Evolutionary conservation across 1,140 invertebrate genomes (phyloP), one percentile per base, ranked within the genome.

Genomic region (Halesus radiatus): DNA sequence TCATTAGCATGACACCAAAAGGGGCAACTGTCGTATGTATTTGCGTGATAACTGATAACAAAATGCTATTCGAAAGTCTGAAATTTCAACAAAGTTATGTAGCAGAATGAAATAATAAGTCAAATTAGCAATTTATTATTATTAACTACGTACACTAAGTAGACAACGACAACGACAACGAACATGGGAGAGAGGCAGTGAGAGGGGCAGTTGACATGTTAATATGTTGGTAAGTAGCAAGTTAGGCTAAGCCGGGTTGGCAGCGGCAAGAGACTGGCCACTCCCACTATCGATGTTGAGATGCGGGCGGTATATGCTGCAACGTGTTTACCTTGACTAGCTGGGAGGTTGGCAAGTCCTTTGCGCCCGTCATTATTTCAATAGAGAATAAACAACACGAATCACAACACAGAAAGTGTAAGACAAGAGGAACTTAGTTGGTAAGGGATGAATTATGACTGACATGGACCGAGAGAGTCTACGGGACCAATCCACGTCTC

Each of bases 271-370:
- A n/a, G 60, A 22, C 60, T 16, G 54, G 29, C 3, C 26, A 18
- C 70, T 74, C 70, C 70, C 70, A 74, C 53, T 74, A 54, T 56
- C 70, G 70, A 53, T 74, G 70, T 56, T 54, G 18, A 22, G 60
- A 73, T 82, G 45, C 62, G 64, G 62, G 77, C 52, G 75, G 52
- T 60, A 83, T n/a, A 74, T 76, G 37, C 37, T 45, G 37, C 37
- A 45, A 45, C 37, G 68, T 66, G 77, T 86, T 89, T 90, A 91
- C 89, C 89, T 91, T 90, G 88, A 90, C 87, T 88, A 91, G 90
- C 88, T 90, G 89, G 87, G 90, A 90, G 87, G 89, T 88, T 88
- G 90, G 90, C 88, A 90, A 89, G 87, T 91, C 89, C 90, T 91
- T 85, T 89, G 86, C 87, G 79, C 53, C 79, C 79, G 66, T 76